Percentiles rank a stretch among this genome's conserved stretches.
Evolutionary conservation across 2,888 invertebrate genomes (phyloP).

Genomic region (Tuta absoluta): DNA sequence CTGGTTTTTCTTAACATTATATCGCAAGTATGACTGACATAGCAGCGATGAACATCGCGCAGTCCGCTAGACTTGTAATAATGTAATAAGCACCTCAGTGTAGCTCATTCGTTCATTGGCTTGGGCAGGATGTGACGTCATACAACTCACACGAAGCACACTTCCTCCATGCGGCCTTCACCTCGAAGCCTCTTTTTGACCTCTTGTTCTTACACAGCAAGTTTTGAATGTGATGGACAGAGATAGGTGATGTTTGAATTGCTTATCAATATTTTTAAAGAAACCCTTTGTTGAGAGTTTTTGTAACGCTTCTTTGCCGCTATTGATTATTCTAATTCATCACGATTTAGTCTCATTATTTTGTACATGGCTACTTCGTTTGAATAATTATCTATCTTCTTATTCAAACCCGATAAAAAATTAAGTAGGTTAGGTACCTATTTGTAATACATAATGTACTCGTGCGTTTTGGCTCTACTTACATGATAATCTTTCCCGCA

Average conservation of each 20-base stretch:
- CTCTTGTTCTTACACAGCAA: constrained; percentile 27
- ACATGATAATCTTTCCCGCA: too few relatives aligned
- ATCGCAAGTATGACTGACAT: too few relatives aligned
- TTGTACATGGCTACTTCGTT: too few relatives aligned
- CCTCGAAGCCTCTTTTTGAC: constrained; percentile 55
- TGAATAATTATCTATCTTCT: too few relatives aligned
- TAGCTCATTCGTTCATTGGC: constrained; percentile 53
- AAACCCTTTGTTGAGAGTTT: constrained; percentile 1
- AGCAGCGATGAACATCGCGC: too few relatives aligned
- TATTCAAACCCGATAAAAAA: too few relatives aligned
- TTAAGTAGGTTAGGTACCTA: too few relatives aligned
- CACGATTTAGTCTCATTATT: not conserved
- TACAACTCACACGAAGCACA: constrained; percentile 52
- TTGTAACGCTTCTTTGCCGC: not conserved
- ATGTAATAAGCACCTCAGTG: too few relatives aligned
- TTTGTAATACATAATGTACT: too few relatives aligned
- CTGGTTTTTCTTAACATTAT: too few relatives aligned
- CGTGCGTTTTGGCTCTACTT: too few relatives aligned
- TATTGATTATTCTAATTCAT: not conserved
- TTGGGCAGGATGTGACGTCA: constrained; percentile 69
- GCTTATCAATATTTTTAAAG: not conserved
- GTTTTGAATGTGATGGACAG: not conserved
- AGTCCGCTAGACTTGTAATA: too few relatives aligned
- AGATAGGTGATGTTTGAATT: not conserved
- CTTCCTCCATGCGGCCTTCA: constrained; percentile 70